Base-by-base conservation (phyloP, 2,113 vertebrate genomes). In the Spheniscus mendiculus region DNA sequence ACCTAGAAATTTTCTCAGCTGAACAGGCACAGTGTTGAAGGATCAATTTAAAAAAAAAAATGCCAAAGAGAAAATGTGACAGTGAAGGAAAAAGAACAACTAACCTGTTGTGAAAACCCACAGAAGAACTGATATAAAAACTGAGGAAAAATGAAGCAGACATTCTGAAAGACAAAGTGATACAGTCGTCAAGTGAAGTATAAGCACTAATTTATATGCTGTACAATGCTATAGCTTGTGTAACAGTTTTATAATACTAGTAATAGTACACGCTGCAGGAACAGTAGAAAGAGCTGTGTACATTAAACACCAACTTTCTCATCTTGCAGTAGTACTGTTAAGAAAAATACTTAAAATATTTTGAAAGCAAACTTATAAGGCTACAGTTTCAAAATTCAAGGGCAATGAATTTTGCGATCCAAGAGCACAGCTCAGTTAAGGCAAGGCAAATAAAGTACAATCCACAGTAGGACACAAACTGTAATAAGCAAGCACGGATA, bases 91-190 rank as follows among this genome's bases (percentile, higher is more conserved):
- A 86, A 95, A 70, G 8, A 67, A 21, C 4, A 55, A 98, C 96
- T 78, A 96, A 99, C 99, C 99, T 99, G 99, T 92, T 99, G 99
- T 73, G 99, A 99, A 98, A 99, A 99, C 81, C 99, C 99, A 96
- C 99, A 99, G 98, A 99, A 99, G 98, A 99, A 99, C 98, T 99
- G 99, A 98, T 99, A 99, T 53, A 99, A 99, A 98, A 99, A 99
- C 98, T 99, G 99, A 63, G 99, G 99, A 97, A 99, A 99, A 96
- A 99, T 99, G 98, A 99, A 99, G 97, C 99, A 99, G 94, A 99
- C 99, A 83, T 99, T 99, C 99, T 99, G 99, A 56, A 98, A 99
- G 82, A 91, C 36, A 98, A 98, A 95, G 9, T 27, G 49, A 86
- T 22, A 91, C 11, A 53, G 16, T 34, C 0, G 1, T 49, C 16